A percentile compares a stretch with the other conserved stretches of the same genome.
Conservation (phyloP, 37 sponge, comb jelly and placozoan genomes). For the Geodia barretti region DNA sequence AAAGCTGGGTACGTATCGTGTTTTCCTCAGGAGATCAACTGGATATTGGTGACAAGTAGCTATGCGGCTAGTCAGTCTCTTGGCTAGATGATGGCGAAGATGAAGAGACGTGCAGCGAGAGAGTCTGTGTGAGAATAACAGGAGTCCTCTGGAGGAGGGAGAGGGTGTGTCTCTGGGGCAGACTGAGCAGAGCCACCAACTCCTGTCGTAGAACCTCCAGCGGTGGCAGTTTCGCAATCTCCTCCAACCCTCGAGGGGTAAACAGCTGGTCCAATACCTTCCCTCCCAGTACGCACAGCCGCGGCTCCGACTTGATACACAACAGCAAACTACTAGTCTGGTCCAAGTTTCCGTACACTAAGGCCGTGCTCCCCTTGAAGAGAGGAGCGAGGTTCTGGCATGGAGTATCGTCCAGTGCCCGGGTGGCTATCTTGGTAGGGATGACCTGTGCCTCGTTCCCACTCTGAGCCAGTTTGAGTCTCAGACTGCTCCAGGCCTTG, state of each 20-base stretch:
- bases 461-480: conserved; percentile 14
- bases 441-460: conserved; percentile 13
- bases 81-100: too few species aligned
- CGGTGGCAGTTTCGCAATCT: conserved; percentile 24
- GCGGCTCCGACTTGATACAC: conserved; percentile 7
- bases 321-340: neutral
- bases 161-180: neutral
- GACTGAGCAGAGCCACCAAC: conserved; percentile 12
- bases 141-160: neutral
- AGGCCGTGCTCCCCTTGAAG: conserved; percentile 27
- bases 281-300: conserved; percentile 39
- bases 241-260: conserved; percentile 21
- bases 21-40: too few species aligned
- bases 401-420: conserved; percentile 12
- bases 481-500: conserved; percentile 25
- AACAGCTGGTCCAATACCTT: conserved; percentile 27
- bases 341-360: conserved; percentile 15
- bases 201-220: neutral
- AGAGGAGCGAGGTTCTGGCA: conserved; percentile 16
- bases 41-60: too few species aligned
- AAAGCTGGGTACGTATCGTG: too few species aligned
- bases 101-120: neutral
- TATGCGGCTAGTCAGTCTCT: too few species aligned
- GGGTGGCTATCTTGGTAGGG: conserved; percentile 26
- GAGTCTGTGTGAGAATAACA: neutral